A percentile compares a stretch with the other conserved stretches of the same genome.
phyloP scores from a whole-genome alignment of 2,113 vertebrate species.

The Sitta europaea region DNA sequence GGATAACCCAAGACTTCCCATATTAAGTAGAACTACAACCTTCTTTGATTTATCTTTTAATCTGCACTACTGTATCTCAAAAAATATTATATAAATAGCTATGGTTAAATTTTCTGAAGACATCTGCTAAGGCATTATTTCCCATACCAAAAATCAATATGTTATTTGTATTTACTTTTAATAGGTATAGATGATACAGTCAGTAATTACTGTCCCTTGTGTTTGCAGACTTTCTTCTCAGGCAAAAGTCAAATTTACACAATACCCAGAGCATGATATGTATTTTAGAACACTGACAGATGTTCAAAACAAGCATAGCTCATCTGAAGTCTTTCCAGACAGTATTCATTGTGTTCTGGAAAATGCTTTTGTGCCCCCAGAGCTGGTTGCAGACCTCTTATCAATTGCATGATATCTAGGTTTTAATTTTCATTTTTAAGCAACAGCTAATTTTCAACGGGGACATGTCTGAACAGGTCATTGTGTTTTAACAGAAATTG shows the following conservation, averaged over 20 bases:
- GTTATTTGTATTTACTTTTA: neutral
- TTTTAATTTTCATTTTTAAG: neutral
- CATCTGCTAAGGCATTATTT: neutral
- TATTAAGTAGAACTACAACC: neutral
- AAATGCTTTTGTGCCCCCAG: neutral
- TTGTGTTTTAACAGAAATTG: neutral
- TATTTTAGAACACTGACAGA: neutral
- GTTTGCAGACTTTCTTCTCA: neutral
- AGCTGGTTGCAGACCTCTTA: neutral
- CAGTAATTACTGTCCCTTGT: neutral
- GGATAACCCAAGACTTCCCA: neutral
- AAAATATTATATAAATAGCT: neutral
- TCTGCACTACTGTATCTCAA: neutral
- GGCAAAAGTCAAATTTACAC: neutral
- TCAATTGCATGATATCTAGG: accelerated
- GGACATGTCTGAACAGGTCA: accelerated
- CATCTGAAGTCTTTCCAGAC: neutral
- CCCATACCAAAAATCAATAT: neutral
- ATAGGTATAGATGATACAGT: neutral
- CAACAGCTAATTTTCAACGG: neutral
- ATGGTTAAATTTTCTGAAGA: neutral
- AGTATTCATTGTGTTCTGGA: neutral
- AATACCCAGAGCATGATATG: neutral
- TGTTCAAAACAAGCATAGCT: neutral
- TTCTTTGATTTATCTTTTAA: neutral